A percentile compares a stretch with the other conserved stretches of the same genome.
Evolutionary conservation across 1,140 invertebrate genomes (phyloP).

Genomic region (Stegodyphus mimosarum): DNA sequence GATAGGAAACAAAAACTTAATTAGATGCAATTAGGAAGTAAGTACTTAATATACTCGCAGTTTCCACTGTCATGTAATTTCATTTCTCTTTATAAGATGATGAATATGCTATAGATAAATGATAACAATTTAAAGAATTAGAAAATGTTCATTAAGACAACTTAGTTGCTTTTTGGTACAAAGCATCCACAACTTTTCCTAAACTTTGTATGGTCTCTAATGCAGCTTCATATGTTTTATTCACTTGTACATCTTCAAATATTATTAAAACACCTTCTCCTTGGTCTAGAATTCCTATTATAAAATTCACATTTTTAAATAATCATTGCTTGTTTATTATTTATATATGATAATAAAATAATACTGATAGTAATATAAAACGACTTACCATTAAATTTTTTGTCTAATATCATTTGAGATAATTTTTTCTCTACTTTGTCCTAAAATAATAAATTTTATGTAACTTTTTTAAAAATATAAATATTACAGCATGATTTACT

Average conservation of each 20-base stretch:
- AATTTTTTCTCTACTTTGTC: slow-evolving; percentile 97
- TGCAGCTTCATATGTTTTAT: slow-evolving; percentile 97
- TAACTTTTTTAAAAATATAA: too few species aligned
- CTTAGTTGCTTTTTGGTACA: slow-evolving; percentile 98
- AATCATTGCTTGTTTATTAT: neutral
- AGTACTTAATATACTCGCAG: too few species aligned
- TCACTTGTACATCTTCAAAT: slow-evolving; percentile 90
- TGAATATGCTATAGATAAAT: too few species aligned
- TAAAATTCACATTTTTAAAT: slow-evolving; percentile 4
- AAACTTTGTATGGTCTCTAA: slow-evolving; percentile 97
- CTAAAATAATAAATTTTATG: slow-evolving; percentile 70
- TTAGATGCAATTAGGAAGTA: too few species aligned
- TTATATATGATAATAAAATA: neutral
- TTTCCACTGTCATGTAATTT: too few species aligned
- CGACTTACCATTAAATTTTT: slow-evolving; percentile 84
- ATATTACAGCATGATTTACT: too few species aligned
- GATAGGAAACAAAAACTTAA: too few species aligned
- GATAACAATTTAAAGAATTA: too few species aligned
- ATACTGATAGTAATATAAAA: neutral
- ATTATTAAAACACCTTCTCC: slow-evolving; percentile 97
- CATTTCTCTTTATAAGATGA: too few species aligned
- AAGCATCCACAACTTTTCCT: slow-evolving; percentile 98
- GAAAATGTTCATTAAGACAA: slow-evolving; percentile 68
- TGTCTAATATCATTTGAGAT: slow-evolving; percentile 99
- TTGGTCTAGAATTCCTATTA: slow-evolving; percentile 94